Percentiles rank a stretch among this genome's conserved stretches.
Conservation (phyloP, 2,797 vertebrate species). For the Phylloscopus collybita region DNA sequence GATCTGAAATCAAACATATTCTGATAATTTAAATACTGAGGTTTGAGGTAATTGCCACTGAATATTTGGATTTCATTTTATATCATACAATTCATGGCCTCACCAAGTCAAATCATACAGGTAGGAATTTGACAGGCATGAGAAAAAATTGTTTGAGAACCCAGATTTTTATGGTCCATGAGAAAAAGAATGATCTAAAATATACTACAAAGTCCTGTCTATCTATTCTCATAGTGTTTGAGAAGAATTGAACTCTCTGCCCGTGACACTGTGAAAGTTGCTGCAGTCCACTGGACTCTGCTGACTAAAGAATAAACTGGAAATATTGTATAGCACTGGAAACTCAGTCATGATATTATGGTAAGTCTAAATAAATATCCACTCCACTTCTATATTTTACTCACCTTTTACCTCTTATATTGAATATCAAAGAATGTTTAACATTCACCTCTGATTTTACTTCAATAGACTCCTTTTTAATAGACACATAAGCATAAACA, state of each 20-base stretch:
- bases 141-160: background rate
- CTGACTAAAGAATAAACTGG: background rate
- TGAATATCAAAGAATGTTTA: background rate
- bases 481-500: background rate
- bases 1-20: background rate
- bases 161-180: background rate
- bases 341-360: background rate
- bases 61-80: background rate
- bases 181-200: background rate
- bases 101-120: background rate
- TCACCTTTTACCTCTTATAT: background rate
- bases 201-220: background rate
- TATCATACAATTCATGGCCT: background rate
- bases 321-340: background rate
- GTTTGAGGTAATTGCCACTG: background rate
- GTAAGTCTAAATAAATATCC: background rate
- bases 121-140: background rate
- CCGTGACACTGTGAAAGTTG: background rate
- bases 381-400: background rate
- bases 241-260: background rate
- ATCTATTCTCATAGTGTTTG: background rate
- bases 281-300: background rate
- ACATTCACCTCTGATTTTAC: background rate
- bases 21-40: background rate
- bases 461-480: background rate